Percentiles rank a stretch among this genome's conserved stretches.
phyloP scores from a whole-genome alignment of 2,113 vertebrate species.

The Xiphophorus couchianus region DNA sequence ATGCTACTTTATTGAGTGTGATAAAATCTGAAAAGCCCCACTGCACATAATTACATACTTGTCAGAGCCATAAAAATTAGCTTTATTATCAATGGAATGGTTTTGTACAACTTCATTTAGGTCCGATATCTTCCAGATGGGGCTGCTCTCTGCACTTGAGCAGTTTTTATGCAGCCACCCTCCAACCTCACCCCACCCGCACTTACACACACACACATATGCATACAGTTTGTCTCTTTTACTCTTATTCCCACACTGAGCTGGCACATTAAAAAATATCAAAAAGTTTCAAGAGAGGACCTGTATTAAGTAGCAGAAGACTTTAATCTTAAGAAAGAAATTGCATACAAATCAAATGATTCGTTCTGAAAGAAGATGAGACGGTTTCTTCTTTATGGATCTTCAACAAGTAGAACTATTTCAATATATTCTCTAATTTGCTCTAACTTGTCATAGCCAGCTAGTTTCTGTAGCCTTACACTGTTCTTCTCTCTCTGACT shows the following conservation, averaged over 20 bases:
- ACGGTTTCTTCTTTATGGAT: conserved; percentile 37
- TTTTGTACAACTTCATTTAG: conserved; percentile 99
- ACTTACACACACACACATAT: neutral
- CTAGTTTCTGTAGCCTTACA: conserved; percentile 12
- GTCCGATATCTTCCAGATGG: conserved; percentile 99
- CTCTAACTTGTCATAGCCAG: conserved; percentile 6
- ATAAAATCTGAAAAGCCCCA: conserved; percentile 99
- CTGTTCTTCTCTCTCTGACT: neutral
- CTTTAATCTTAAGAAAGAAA: conserved; percentile 72
- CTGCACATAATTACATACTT: conserved; percentile 99
- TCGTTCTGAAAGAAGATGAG: conserved; percentile 55
- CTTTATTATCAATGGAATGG: conserved; percentile 99
- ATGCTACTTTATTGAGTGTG: conserved; percentile 99
- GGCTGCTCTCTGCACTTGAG: conserved; percentile 98
- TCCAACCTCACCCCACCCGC: neutral
- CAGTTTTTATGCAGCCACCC: conserved; percentile 89
- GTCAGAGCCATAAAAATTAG: conserved; percentile 99
- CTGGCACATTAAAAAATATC: conserved; percentile 19
- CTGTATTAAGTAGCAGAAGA: conserved; percentile 61
- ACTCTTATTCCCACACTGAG: conserved; percentile 86
- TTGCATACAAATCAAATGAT: conserved; percentile 58
- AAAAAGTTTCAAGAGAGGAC: conserved; percentile 40
- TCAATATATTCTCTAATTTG: conserved; percentile 33
- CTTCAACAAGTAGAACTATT: conserved; percentile 34
- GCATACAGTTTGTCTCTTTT: conserved; percentile 28